phyloP scores from a whole-genome alignment of 2,888 invertebrate species.

The Athalia circularis region DNA sequence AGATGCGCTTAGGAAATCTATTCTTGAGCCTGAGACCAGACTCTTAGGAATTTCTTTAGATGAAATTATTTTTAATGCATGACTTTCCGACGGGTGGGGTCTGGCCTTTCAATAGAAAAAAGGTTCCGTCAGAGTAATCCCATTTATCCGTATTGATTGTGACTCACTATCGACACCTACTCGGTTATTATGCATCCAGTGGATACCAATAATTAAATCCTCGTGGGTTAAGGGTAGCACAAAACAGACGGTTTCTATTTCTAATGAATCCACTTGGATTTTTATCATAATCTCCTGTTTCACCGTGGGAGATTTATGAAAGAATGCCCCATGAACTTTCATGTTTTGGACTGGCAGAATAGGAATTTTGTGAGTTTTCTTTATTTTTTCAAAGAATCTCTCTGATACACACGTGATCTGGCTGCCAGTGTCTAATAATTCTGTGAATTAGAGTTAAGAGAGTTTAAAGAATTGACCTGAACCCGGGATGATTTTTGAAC shows the following conservation, averaged over 20 bases:
- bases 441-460: too few relatives aligned
- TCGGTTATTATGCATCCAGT: not conserved
- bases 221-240: not conserved
- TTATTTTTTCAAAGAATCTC: conserved; percentile 18
- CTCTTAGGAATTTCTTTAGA: not conserved
- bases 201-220: not conserved
- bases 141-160: not conserved
- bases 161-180: not conserved
- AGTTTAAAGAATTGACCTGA: not conserved
- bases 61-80: not conserved
- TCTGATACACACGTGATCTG: conserved; percentile 46
- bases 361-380: not conserved
- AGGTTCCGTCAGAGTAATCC: not conserved
- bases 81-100: too few relatives aligned
- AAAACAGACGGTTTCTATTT: not conserved
- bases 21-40: not conserved
- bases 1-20: not conserved
- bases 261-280: conserved; percentile 23
- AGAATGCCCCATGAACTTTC: conserved; percentile 34
- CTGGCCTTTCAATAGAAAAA: not conserved
- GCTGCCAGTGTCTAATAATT: conserved; percentile 37
- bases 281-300: conserved; percentile 43
- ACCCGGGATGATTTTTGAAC: not conserved
- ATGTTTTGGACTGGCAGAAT: not conserved
- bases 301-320: not conserved